A percentile compares a stretch with the other conserved stretches of the same genome.
These are phyloP conservation scores for Charaxes varanes DNA, from an alignment of 1,140 invertebrate genomes.

Conservation along the genomic window DNA sequence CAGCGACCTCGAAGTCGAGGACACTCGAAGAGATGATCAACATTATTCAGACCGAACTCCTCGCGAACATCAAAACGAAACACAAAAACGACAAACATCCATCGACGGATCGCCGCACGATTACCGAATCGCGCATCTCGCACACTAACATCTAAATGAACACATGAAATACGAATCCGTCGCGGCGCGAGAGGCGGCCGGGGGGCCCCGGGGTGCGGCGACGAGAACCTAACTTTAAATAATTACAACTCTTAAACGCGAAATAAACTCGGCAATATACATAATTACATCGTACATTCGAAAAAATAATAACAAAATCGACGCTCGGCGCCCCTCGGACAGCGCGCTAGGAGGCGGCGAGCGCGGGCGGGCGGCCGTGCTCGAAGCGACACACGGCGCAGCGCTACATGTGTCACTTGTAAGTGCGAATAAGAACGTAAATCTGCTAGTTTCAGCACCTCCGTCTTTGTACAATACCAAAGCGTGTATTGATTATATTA, in stretches of 20 bases:
- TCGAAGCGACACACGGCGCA: slow-evolving; percentile 27
- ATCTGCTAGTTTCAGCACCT: too few relatives aligned
- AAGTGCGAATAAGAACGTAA: too few relatives aligned
- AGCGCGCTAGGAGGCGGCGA: slow-evolving; percentile 11
- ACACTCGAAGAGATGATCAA: slow-evolving; percentile 64
- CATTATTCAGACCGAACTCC: slow-evolving; percentile 68
- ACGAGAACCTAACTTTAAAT: slow-evolving; percentile 57
- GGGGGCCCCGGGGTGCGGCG: slow-evolving; percentile 34
- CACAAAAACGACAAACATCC: slow-evolving; percentile 66
- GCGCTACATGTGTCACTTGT: slow-evolving; percentile 53
- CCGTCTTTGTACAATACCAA: too few relatives aligned
- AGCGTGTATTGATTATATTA: too few relatives aligned
- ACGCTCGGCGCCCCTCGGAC: slow-evolving; percentile 17
- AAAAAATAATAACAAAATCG: slow-evolving; percentile 62
- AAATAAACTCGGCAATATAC: slow-evolving; percentile 71
- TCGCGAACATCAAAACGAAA: slow-evolving; percentile 55
- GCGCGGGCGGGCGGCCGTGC: slow-evolving; percentile 12
- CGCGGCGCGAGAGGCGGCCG: slow-evolving; percentile 38
- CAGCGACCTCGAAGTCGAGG: slow-evolving; percentile 28
- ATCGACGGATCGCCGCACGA: slow-evolving; percentile 47
- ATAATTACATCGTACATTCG: slow-evolving; percentile 72
- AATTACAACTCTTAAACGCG: slow-evolving; percentile 67
- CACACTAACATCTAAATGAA: slow-evolving; percentile 69
- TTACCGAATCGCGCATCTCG: slow-evolving; percentile 50
- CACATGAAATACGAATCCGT: slow-evolving; percentile 67